These are phyloP conservation scores for Lagorchestes hirsutus DNA, from an alignment of 2,797 vertebrate genomes.

Conservation along the genomic window DNA sequence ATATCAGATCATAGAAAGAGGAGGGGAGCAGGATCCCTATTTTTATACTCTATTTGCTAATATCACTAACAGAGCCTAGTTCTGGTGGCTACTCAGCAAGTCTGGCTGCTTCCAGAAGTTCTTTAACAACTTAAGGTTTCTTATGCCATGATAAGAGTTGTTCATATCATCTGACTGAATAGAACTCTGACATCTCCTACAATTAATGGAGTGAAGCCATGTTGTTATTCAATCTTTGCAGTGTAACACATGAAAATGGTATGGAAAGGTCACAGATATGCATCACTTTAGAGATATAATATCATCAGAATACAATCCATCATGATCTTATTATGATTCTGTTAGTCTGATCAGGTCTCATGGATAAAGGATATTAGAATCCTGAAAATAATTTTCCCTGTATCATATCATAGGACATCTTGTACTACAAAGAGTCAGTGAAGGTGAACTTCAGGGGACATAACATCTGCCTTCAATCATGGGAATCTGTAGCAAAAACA, in stretches of 20 bases:
- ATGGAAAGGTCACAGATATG: slow-evolving; percentile 1
- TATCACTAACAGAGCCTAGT: background rate
- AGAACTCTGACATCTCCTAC: background rate
- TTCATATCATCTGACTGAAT: background rate
- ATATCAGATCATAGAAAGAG: background rate
- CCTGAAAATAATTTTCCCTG: background rate
- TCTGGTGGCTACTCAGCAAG: background rate
- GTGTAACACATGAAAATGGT: background rate
- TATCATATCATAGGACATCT: slow-evolving; percentile 1
- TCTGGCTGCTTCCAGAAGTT: background rate
- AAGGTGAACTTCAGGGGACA: background rate
- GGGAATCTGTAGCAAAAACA: background rate
- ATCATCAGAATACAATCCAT: background rate
- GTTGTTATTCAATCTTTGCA: background rate
- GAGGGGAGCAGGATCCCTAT: background rate
- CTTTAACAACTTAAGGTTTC: background rate
- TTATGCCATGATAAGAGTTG: background rate
- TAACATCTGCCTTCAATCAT: background rate
- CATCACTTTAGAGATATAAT: background rate
- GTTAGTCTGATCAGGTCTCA: background rate
- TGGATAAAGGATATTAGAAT: background rate
- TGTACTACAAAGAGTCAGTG: background rate
- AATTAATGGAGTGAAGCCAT: background rate
- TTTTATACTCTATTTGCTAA: background rate
- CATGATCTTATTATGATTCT: background rate